These are phyloP conservation scores for Acrobasis suavella DNA, from an alignment of 2,888 invertebrate genomes.

Conservation along the genomic window DNA sequence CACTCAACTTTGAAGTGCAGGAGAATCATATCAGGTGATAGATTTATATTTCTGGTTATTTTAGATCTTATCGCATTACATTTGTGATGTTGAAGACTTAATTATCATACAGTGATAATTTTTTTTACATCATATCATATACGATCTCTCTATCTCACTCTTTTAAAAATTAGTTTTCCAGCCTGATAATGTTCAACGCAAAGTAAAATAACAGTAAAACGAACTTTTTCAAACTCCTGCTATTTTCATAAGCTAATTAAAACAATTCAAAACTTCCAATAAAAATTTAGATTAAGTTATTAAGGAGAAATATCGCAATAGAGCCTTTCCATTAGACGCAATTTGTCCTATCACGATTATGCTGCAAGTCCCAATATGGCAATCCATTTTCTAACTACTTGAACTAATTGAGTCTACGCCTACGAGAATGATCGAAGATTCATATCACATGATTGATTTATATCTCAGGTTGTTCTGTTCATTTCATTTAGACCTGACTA, in stretches of 20 bases:
- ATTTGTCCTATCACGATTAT: conserved; percentile 41
- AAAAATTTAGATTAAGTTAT: not conserved
- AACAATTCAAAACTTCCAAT: not conserved
- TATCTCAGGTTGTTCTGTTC: too few relatives aligned
- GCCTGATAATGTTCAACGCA: too few relatives aligned
- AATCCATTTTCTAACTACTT: conserved; percentile 38
- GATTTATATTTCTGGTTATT: not conserved
- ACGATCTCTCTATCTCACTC: too few relatives aligned
- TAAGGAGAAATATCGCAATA: conserved; percentile 34
- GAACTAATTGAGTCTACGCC: conserved; percentile 30
- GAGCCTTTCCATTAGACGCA: conserved; percentile 37
- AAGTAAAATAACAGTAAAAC: too few relatives aligned
- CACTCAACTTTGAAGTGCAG: not conserved
- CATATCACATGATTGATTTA: not conserved
- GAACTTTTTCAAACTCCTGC: too few relatives aligned
- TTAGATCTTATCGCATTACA: too few relatives aligned
- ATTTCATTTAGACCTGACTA: too few relatives aligned
- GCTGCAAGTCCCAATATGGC: conserved; percentile 38
- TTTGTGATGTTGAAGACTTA: too few relatives aligned
- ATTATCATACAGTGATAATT: too few relatives aligned
- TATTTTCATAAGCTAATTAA: too few relatives aligned
- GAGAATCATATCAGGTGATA: not conserved
- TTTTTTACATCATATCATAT: too few relatives aligned
- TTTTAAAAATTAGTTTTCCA: too few relatives aligned
- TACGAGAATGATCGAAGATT: conserved; percentile 18